Base-by-base conservation (phyloP, 2,888 invertebrate genomes). In the Oscheius sp. region DNA sequence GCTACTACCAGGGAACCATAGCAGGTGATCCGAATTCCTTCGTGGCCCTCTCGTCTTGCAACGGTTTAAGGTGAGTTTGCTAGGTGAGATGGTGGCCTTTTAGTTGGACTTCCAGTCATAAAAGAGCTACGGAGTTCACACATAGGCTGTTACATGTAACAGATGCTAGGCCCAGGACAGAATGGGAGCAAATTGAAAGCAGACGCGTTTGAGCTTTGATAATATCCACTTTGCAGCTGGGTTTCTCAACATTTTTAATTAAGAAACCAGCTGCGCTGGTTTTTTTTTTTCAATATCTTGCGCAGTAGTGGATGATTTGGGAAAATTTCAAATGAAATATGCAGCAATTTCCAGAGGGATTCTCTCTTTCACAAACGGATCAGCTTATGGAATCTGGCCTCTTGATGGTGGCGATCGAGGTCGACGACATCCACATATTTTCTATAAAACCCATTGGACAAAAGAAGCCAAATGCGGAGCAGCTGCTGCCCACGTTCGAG, bases 11-110 rank as follows among this genome's bases (percentile, higher is more conserved):
- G 88, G 96, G 96, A 72, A 93, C 77, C 3, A 95, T 97, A 70
- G 95, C 94, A 88, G 95, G 95, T 89, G 94, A 95, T 89, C 94
- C 95, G 6, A 95, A 94, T 78, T 95, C 96, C 25, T 93, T 93
- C 78, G 96, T 96, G 27, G 96, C 96, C 82, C 93, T 97, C 89
- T 94, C 95, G 89, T 97, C 96, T 65, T 97, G 97, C 90, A 94
- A 95, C 89, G 97, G 97, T 64, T 93, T 97, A 84, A 94, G 88
- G 89, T 89, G 78, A 67, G 81, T 50, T 34, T 15, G 29, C 33
- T n/a, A n/a, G n/a, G n/a, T n/a, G n/a, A n/a, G n/a, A n/a, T n/a
- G n/a, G n/a, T n/a, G n/a, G n/a, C n/a, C n/a, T n/a, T n/a, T n/a
- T n/a, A n/a, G n/a, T n/a, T n/a, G n/a, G n/a, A n/a, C n/a, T 42